A percentile compares a stretch with the other conserved stretches of the same genome.
Evolutionary conservation across 2,113 vertebrate species (phyloP).

Genomic region (Hymenochirus boettgeri): DNA sequence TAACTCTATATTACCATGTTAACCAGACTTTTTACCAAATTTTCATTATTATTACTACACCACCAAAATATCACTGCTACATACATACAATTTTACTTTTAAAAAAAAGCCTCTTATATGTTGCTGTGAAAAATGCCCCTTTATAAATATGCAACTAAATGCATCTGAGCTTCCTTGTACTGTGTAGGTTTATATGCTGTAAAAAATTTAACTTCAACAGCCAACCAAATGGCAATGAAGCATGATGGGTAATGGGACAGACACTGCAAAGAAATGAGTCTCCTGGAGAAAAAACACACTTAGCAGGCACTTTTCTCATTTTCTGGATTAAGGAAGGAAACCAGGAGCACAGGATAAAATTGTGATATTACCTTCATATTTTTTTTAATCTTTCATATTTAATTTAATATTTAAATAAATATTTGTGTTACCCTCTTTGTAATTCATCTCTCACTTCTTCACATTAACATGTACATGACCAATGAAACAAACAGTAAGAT

Average conservation of each 20-base stretch:
- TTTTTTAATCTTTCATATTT: too few relatives aligned
- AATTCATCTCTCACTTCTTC: background rate
- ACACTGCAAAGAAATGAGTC: background rate
- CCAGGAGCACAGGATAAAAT: background rate
- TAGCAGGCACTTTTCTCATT: constrained; percentile 2
- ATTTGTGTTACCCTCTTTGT: background rate
- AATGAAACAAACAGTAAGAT: background rate
- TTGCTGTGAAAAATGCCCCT: too few relatives aligned
- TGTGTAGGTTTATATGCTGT: background rate
- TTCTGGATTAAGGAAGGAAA: background rate
- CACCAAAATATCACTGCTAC: too few relatives aligned
- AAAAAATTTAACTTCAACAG: background rate
- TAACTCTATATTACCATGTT: too few relatives aligned
- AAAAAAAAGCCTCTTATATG: too few relatives aligned
- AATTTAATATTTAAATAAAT: background rate
- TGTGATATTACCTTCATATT: too few relatives aligned
- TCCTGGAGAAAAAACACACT: constrained; percentile 7
- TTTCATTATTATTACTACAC: too few relatives aligned
- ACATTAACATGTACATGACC: background rate
- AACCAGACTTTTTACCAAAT: too few relatives aligned
- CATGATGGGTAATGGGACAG: background rate
- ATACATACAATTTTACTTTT: too few relatives aligned
- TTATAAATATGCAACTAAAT: too few relatives aligned
- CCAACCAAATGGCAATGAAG: constrained; percentile 13
- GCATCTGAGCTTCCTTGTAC: too few relatives aligned